Conservation (phyloP, 2,113 vertebrate species). For the Otus sunia region DNA sequence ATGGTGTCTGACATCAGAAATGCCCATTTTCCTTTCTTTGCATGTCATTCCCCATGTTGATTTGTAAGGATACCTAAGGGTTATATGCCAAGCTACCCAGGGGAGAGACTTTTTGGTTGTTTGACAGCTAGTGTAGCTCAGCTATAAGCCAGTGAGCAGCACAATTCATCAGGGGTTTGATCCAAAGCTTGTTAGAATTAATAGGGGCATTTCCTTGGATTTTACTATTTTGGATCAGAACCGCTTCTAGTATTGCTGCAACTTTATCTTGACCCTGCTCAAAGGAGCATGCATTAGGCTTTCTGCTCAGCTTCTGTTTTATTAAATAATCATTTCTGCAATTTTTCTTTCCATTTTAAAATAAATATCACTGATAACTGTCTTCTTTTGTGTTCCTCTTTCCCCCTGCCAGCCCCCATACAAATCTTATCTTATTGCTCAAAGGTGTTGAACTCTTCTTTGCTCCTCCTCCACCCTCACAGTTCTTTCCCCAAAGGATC, state of each 20-base stretch:
- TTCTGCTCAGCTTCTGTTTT: background rate
- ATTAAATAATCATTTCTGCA: background rate
- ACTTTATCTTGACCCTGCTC: background rate
- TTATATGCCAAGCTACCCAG: conserved; percentile 56
- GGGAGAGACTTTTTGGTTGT: conserved; percentile 37
- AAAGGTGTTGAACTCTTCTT: background rate
- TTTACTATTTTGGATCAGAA: background rate
- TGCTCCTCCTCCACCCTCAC: background rate
- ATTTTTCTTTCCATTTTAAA: background rate
- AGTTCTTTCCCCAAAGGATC: background rate
- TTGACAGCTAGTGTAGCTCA: conserved; percentile 25
- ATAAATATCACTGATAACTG: background rate
- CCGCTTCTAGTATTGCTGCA: background rate
- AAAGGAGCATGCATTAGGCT: background rate
- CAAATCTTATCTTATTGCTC: background rate
- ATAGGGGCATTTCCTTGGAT: background rate
- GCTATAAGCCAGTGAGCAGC: conserved; percentile 8
- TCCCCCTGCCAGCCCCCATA: background rate
- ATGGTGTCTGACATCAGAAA: conserved; percentile 68
- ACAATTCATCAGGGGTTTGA: conserved; percentile 8
- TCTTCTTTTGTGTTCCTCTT: background rate
- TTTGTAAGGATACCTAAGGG: conserved; percentile 65
- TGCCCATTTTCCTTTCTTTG: conserved; percentile 56
- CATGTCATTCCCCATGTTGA: conserved; percentile 51
- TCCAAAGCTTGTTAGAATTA: conserved; percentile 15